Evolutionary conservation across 2,888 invertebrate genomes (phyloP).

Genomic region (Drosophila stalkeri): DNA sequence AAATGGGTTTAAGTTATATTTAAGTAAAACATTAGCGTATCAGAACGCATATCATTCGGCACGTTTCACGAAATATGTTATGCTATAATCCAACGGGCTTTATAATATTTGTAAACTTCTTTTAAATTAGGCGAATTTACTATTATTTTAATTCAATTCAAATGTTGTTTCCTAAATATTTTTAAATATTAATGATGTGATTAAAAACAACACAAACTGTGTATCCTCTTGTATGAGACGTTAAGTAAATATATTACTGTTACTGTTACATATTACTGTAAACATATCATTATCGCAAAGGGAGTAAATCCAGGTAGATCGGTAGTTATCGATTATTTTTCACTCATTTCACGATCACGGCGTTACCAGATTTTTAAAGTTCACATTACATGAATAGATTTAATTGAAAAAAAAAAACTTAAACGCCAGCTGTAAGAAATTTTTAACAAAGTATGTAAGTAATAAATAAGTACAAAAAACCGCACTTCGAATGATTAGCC

Average conservation of each 20-base stretch:
- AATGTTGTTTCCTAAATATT: not conserved
- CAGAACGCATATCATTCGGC: not conserved
- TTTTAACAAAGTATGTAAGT: not conserved
- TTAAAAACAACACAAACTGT: not conserved
- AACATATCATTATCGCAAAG: not conserved
- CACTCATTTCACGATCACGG: slow-evolving; percentile 30
- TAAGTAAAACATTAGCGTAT: not conserved
- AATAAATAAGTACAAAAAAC: not conserved
- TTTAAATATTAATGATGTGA: not conserved
- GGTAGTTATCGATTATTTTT: slow-evolving; percentile 38
- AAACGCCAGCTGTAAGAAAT: not conserved
- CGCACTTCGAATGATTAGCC: not conserved
- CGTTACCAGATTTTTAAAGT: slow-evolving; percentile 38
- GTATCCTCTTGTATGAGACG: not conserved
- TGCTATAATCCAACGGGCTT: not conserved
- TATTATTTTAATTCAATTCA: not conserved
- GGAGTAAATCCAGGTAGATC: slow-evolving; percentile 15
- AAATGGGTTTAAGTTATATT: not conserved
- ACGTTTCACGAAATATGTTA: not conserved
- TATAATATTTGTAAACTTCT: too few relatives aligned
- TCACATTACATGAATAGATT: not conserved
- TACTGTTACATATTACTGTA: slow-evolving; percentile 10
- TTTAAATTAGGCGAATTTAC: too few relatives aligned
- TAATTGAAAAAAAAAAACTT: not conserved
- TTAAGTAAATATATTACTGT: slow-evolving; percentile 4